phyloP scores from a whole-genome alignment of 2,797 vertebrate species.

The Clarias pachynema region DNA sequence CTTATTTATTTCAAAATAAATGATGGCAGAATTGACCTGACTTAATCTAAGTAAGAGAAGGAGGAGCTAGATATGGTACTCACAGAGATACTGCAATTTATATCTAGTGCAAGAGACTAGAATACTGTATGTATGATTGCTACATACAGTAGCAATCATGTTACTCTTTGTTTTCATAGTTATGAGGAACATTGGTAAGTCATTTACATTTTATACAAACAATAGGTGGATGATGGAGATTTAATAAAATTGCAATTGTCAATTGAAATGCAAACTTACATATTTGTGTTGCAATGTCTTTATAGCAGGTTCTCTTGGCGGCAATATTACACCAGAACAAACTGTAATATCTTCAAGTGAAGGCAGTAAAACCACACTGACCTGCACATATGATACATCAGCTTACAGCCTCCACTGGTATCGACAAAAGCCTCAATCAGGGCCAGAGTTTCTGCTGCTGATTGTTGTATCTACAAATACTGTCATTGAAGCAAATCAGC shows the following conservation, averaged over 20 bases:
- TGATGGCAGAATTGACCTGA: too few species aligned
- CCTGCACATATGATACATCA: neutral
- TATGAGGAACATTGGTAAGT: too few species aligned
- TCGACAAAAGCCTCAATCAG: neutral
- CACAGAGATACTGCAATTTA: neutral
- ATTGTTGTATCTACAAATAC: too few species aligned
- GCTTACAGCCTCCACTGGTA: neutral
- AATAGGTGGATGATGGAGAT: neutral
- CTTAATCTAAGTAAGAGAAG: too few species aligned
- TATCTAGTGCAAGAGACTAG: neutral
- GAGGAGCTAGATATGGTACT: neutral
- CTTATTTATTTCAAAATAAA: too few species aligned
- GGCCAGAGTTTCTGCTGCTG: neutral
- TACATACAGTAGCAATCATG: neutral
- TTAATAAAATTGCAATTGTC: neutral
- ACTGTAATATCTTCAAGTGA: neutral
- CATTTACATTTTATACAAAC: neutral
- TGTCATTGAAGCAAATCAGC: too few species aligned
- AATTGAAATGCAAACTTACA: too few species aligned
- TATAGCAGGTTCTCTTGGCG: too few species aligned
- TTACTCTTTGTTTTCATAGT: too few species aligned
- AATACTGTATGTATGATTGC: too few species aligned
- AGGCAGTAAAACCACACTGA: neutral
- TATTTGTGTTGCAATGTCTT: too few species aligned
- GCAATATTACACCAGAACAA: too few species aligned